These are phyloP conservation scores for Manis javanica DNA, from an alignment of 2,797 vertebrate species.

Conservation along the genomic window DNA sequence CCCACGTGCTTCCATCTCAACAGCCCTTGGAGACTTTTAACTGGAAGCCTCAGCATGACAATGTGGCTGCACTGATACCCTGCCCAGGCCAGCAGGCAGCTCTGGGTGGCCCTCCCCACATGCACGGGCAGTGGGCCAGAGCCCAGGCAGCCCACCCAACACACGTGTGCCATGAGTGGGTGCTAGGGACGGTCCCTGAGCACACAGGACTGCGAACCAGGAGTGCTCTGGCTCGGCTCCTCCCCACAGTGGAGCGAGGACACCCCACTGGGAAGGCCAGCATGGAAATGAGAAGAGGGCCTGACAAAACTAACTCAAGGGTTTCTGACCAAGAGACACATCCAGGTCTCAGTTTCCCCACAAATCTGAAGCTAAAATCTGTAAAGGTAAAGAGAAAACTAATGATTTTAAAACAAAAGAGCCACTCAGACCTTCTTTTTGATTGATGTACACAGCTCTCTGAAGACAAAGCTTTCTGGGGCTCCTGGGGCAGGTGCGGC, in stretches of 20 bases:
- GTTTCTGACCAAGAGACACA: not conserved
- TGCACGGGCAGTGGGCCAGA: no score
- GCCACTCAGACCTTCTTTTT: not conserved
- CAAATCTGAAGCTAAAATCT: not conserved
- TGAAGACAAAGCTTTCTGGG: not conserved
- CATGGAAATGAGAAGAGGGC: not conserved
- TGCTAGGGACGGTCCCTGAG: not conserved
- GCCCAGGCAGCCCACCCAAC: not conserved
- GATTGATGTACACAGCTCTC: not conserved
- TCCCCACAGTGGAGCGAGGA: not conserved
- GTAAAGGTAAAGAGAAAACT: not conserved
- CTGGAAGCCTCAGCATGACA: no score
- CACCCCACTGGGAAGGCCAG: not conserved
- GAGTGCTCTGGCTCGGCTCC: not conserved
- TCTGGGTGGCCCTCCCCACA: not conserved
- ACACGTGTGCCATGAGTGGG: not conserved
- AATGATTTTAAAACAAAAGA: not conserved
- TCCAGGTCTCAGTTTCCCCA: not conserved
- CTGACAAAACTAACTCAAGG: not conserved
- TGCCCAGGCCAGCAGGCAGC: no score
- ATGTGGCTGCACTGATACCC: not conserved
- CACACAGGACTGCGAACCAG: not conserved
- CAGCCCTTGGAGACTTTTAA: no score
- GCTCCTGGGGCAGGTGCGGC: fast-evolving
- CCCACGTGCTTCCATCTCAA: not conserved